phyloP scores from a whole-genome alignment of 2,888 invertebrate genomes.

The Watsonalla binaria region DNA sequence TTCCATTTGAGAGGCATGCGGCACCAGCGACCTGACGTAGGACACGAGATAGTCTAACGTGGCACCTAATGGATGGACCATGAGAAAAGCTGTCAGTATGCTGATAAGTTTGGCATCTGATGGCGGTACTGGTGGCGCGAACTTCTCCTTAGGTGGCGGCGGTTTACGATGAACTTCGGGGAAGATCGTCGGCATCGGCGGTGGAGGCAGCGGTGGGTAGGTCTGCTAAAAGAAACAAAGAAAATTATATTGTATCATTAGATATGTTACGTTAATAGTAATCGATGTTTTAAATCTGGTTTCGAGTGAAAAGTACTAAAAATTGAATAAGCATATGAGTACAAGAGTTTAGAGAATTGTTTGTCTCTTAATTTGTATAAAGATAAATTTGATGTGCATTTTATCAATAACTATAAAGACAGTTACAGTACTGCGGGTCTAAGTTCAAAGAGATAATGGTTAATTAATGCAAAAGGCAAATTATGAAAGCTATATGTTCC shows the following conservation, averaged over 20 bases:
- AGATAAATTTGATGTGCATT: too few species aligned
- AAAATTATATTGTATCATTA: not conserved
- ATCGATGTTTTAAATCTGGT: too few species aligned
- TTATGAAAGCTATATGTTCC: too few species aligned
- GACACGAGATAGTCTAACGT: slow-evolving; percentile 54
- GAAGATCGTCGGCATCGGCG: slow-evolving; percentile 12
- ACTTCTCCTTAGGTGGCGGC: slow-evolving; percentile 25
- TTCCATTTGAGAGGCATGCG: slow-evolving; percentile 34
- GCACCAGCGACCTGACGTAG: slow-evolving; percentile 51
- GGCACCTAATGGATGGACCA: slow-evolving; percentile 60
- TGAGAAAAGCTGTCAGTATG: slow-evolving; percentile 57
- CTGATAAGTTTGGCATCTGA: slow-evolving; percentile 61
- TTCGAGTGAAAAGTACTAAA: not conserved
- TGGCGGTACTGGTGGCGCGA: slow-evolving; percentile 26
- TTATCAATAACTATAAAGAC: too few species aligned
- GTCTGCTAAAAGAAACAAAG: slow-evolving; percentile 10
- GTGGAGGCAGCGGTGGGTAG: slow-evolving; percentile 35
- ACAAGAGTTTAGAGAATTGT: too few species aligned
- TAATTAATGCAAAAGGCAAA: too few species aligned
- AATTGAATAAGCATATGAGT: not conserved
- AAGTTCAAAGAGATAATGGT: too few species aligned
- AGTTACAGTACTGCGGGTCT: too few species aligned
- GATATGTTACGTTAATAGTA: too few species aligned
- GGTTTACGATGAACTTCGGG: slow-evolving; percentile 14
- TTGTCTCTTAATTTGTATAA: too few species aligned